These are phyloP conservation scores for Heterodera filipjevi DNA, from an alignment of 2,888 invertebrate species.

Conservation along the genomic window DNA sequence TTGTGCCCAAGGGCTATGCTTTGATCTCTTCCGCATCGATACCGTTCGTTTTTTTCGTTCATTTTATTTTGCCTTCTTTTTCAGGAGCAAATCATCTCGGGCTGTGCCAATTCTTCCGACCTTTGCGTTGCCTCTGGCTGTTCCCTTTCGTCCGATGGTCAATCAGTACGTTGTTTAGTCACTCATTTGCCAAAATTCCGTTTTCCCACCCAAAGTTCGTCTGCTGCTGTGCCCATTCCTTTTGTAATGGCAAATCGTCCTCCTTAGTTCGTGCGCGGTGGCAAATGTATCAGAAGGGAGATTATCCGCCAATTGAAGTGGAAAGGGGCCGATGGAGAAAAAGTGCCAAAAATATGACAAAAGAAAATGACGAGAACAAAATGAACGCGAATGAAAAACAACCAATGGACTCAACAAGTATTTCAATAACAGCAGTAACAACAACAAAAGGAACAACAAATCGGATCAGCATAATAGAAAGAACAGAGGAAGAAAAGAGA, in stretches of 20 bases:
- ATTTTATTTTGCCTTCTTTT: not conserved
- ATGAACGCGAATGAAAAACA: no score
- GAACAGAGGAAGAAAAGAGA: not conserved
- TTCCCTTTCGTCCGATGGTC: not conserved
- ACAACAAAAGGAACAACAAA: not conserved
- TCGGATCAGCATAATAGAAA: not conserved
- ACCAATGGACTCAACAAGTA: no score
- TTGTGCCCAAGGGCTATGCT: not conserved
- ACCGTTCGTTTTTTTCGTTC: not conserved
- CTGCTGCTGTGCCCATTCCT: conserved; percentile 29
- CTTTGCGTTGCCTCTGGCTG: conserved; percentile 3
- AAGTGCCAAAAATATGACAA: not conserved
- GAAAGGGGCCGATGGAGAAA: not conserved
- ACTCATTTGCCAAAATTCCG: not conserved
- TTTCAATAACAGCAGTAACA: not conserved
- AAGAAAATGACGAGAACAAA: not conserved
- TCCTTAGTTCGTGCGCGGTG: conserved; percentile 29
- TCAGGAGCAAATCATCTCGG: conserved; percentile 7
- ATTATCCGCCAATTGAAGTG: conserved; percentile 4
- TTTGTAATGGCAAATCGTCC: conserved; percentile 29
- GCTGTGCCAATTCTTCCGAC: not conserved
- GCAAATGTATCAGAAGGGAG: conserved; percentile 26
- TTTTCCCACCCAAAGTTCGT: conserved; percentile 15
- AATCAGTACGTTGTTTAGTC: not conserved
- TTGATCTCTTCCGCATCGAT: not conserved